Conservation (phyloP, 2,797 vertebrate genomes). For the Macropus fuliginosus region DNA sequence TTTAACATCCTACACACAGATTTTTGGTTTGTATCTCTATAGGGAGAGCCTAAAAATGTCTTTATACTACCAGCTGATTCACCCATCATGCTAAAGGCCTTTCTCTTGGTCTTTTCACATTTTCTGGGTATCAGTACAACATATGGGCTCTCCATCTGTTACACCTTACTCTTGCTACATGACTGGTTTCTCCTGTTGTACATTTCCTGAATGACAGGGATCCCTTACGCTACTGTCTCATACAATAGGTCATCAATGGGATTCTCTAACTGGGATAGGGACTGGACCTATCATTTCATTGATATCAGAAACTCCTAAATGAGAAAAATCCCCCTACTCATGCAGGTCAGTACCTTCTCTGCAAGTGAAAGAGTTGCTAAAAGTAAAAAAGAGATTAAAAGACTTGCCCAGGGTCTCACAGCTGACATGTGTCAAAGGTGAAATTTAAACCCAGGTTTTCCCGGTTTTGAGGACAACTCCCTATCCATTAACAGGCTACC, state of each 20-base stretch:
- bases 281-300: not conserved
- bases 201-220: not conserved
- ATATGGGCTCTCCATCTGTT: not conserved
- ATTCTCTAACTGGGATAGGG: not conserved
- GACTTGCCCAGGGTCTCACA: not conserved
- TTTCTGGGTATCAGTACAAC: not conserved
- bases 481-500: not conserved
- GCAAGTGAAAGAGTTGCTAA: not conserved
- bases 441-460: not conserved
- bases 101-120: not conserved
- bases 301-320: not conserved
- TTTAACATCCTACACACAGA: not conserved
- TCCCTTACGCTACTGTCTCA: not conserved
- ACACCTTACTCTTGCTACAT: not conserved
- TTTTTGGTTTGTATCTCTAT: slow-evolving; percentile 22
- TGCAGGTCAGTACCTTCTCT: not conserved
- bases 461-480: not conserved
- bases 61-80: not conserved
- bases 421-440: not conserved
- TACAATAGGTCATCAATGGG: not conserved
- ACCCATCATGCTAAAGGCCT: not conserved
- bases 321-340: not conserved
- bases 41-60: not conserved
- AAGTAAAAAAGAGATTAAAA: not conserved
- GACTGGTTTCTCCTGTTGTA: not conserved